Base-by-base conservation (phyloP, 2,888 invertebrate species). In the Melieria crassipennis region DNA sequence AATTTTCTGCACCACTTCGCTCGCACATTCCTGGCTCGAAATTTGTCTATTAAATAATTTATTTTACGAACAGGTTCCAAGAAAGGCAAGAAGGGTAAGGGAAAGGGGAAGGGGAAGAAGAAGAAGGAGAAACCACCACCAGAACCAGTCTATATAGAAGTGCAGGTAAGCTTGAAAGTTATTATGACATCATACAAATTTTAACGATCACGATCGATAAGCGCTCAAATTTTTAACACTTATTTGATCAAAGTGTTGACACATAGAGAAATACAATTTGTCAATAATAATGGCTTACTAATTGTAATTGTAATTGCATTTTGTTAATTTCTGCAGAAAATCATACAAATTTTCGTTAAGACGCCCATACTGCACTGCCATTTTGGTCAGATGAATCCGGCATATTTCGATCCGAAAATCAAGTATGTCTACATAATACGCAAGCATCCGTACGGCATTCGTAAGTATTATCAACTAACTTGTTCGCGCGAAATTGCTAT, bases 341-440 rank as follows among this genome's bases (percentile, higher is more conserved):
- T 91, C 11, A 88, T 92, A 1, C 91, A 93, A 81, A 91, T 91
- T 78, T 88, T 91, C 57, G 90, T 93, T 0, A 90, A 91, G 77
- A 92, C 92, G 52, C 93, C 93, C 1, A 88, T 90, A 62, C 84
- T 94, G n/a, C 88, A 92, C 66, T 91, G 92, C 1, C 85, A 89
- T 52, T 93, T 92, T 79, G 93, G 93, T 0, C 87, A 89, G 11
- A 86, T 93, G 69, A 88, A 88, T 1, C 88, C 88, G 0, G 84
- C 87, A 48, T 81, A 86, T n/a, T 63, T 88, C 0, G 88, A 89
- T 47, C 85, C 90, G 0, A 88, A 89, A 62, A 87, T 88, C 3
- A 88, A 90, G 75, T 91, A 92, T 85, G 85, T 94, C 0, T 96
- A 94, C 83, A 91, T 96, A 77, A 83, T 94, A 76, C 89, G 95